Base-by-base conservation (phyloP, 2,888 invertebrate species). In the Liposcelis brunnea region DNA sequence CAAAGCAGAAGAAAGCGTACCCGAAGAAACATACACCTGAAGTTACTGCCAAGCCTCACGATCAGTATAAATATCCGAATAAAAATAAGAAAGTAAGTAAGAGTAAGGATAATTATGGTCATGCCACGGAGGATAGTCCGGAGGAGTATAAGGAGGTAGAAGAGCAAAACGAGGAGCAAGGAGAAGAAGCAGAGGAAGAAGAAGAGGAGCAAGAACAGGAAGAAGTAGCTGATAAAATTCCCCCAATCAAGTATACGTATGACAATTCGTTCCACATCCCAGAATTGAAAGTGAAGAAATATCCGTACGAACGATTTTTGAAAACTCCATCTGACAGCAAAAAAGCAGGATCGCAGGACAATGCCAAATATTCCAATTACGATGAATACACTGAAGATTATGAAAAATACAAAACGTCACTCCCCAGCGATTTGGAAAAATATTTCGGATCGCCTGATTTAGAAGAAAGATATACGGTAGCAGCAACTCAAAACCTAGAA, bases 331-430 rank as follows among this genome's bases (percentile, higher is more conserved):
- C 43, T 46, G 40, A 44, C 36, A 53, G 54, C 43, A 44, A 32
- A 43, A 54, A 8, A 26, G 26, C 26, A 6, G 26, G 5, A 6
- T 26, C 26, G 5, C 4, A 26, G 8, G 26, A 26, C 26, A 26
- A 26, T 26, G 26, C 4, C 4, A 40, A 18, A n/a, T 21, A 3
- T n/a, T 49, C 48, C 10, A 54, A 52, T 31, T 51, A 53, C 15
- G 48, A 53, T 7, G 50, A 51, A 31, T 42, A 48, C 36, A 52
- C 52, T 1, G 48, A 52, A 35, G 47, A 49, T 2, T 42, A 45
- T 11, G 45, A 48, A n/a, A 47, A 46, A 8, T 40, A 40, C 16
- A 40, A 18, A 7, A 40, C 6, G 16, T 16, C 40, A 15, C 19
- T 40, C 3, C 40, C 40, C n/a, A 21, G 19, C 6, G 19, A 40